Evolutionary conservation across 2,888 invertebrate species (phyloP), one percentile per base, ranked within the genome.

Genomic region (Mythimna lalbum): DNA sequence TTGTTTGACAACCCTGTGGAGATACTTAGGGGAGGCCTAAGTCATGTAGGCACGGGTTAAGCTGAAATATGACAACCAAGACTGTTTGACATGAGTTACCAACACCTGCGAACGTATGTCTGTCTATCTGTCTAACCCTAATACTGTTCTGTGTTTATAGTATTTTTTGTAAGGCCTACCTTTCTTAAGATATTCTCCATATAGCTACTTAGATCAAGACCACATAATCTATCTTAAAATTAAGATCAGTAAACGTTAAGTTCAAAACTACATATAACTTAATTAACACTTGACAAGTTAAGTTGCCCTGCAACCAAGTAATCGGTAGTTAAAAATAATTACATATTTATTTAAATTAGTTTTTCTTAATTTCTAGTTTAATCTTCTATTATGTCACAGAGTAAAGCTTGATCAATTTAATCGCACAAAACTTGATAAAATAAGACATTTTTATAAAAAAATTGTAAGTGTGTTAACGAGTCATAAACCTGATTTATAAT

Each of bases 401-500:
- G 10, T 69, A 49, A 68, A n/a, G 36, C 4, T 49, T 57, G 4
- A 27, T 4, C 14, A 57, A 31, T 33, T 9, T 19, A 33, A 19
- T 19, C 6, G 0, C 12, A 39, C 56, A 36, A 52, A 70, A 61
- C 27, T 21, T n/a, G n/a, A n/a, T n/a, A n/a, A 10, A 10, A 19
- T 52, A 1, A 43, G 23, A 10, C 56, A 55, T n/a, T 31, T n/a
- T 33, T 4, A 56, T 39, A 23, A 56, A 50, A 36, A 63, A 56
- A 63, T 56, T 56, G n/a, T n/a, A 64, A 56, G 19, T 43, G 21
- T 50, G 23, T 73, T 64, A 72, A 73, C 21, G 50, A 21, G 55
- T 50, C 27, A 36, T 19, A 36, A 21, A 27, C 71, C 43, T 36
- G 33, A 27, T 63, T 53, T 53, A n/a, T 31, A 52, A 69, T 33